Percentiles rank a stretch among this genome's conserved stretches.
Conservation (phyloP, 1,140 invertebrate genomes). For the Pachypsylla venusta region DNA sequence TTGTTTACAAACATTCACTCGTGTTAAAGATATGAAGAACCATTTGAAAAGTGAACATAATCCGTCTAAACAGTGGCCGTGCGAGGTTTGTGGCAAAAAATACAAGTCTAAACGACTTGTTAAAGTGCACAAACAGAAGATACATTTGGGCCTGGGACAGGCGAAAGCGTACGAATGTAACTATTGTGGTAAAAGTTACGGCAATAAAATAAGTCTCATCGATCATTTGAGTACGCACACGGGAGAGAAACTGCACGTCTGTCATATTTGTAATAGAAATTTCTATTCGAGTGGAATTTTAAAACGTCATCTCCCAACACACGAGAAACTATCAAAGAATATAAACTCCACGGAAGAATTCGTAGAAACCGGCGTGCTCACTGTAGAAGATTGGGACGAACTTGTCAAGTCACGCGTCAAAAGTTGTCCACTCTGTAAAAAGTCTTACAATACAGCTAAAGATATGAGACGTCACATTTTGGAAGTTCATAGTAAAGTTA, state of each 20-base stretch:
- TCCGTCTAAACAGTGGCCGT: neutral
- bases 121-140: neutral
- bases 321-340: constrained; percentile 45
- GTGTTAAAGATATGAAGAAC: neutral
- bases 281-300: constrained; percentile 61
- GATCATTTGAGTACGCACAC: neutral
- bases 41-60: neutral
- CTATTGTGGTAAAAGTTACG: neutral
- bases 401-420: neutral
- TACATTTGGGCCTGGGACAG: neutral
- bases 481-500: constrained; percentile 9
- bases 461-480: neutral
- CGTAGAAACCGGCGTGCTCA: neutral
- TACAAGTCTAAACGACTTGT: neutral
- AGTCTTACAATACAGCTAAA: neutral
- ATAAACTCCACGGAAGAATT: neutral
- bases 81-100: neutral
- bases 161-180: constrained; percentile 4
- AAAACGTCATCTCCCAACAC: constrained; percentile 44
- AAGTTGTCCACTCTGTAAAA: neutral
- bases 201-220: neutral
- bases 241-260: neutral
- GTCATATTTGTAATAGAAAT: constrained; percentile 31
- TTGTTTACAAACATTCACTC: neutral
- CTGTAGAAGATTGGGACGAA: neutral